phyloP scores from a whole-genome alignment of 2,888 invertebrate species.

The Acanthococcus lagerstroemiae region DNA sequence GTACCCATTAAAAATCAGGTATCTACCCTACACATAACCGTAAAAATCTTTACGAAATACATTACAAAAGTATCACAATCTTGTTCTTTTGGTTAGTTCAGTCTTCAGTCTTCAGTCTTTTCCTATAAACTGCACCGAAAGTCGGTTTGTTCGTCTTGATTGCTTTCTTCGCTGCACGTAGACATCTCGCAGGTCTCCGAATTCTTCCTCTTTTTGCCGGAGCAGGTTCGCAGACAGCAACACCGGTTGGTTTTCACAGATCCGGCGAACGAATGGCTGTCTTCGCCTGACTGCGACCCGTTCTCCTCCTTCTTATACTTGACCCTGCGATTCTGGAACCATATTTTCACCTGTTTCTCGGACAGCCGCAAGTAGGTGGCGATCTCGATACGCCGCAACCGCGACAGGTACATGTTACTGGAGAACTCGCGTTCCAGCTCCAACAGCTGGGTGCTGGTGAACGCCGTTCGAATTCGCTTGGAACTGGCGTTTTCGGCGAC shows the following conservation, averaged over 20 bases:
- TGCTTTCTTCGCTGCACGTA: constrained; percentile 15
- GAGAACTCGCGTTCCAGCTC: constrained; percentile 75
- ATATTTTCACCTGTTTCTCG: constrained; percentile 90
- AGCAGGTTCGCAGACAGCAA: constrained; percentile 9
- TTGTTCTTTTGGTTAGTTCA: no score
- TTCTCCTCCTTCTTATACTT: constrained; percentile 81
- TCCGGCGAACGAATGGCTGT: background rate
- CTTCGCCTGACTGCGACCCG: background rate
- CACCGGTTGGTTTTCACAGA: background rate
- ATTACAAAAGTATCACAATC: no score
- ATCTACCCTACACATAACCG: no score
- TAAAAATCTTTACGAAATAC: no score
- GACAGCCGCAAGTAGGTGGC: constrained; percentile 77
- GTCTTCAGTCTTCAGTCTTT: no score
- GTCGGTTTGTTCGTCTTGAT: background rate
- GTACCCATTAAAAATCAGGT: no score
- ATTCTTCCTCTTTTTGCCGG: background rate
- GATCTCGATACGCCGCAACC: constrained; percentile 82
- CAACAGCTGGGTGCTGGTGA: constrained; percentile 78
- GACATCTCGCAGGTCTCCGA: constrained; percentile 6
- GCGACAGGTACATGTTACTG: constrained; percentile 79
- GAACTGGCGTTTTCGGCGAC: constrained; percentile 50
- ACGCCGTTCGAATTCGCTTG: constrained; percentile 84
- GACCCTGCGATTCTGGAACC: constrained; percentile 90
- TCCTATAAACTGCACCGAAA: no score